phyloP scores from a whole-genome alignment of 2,888 invertebrate species.

The Rhagophthalmus giganteus region DNA sequence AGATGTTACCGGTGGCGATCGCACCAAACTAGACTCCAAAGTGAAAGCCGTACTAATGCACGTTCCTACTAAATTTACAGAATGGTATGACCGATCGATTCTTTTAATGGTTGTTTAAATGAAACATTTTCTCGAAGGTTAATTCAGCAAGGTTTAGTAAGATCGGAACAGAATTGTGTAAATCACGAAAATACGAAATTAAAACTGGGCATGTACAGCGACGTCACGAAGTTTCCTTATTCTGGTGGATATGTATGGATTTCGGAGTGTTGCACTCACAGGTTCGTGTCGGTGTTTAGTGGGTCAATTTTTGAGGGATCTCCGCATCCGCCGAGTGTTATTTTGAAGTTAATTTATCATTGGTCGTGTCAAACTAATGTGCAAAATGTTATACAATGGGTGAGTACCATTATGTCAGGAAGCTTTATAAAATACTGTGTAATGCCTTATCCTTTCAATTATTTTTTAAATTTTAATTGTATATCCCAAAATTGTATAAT shows the following conservation, averaged over 20 bases:
- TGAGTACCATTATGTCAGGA: constrained; percentile 56
- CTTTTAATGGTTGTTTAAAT: neutral
- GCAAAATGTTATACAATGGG: constrained; percentile 88
- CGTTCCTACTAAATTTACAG: constrained; percentile 82
- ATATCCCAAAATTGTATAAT: no score
- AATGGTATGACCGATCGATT: constrained; percentile 62
- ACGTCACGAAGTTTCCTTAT: constrained; percentile 80
- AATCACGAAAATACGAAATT: constrained; percentile 70
- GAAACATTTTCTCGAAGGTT: constrained; percentile 52
- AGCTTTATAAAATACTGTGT: no score
- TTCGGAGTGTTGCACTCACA: constrained; percentile 81
- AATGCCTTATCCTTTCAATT: no score
- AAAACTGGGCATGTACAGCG: constrained; percentile 84
- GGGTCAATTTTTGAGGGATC: constrained; percentile 87
- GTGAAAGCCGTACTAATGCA: constrained; percentile 83
- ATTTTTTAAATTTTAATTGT: no score
- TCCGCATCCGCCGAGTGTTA: constrained; percentile 79
- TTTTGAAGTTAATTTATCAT: constrained; percentile 84
- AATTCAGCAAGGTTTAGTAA: constrained; percentile 80
- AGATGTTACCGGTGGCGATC: constrained; percentile 62
- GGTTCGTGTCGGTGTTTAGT: constrained; percentile 84
- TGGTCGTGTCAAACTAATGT: constrained; percentile 92
- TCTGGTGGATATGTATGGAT: constrained; percentile 93
- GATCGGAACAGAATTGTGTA: constrained; percentile 77
- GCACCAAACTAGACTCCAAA: constrained; percentile 71